These are phyloP conservation scores for Mongoloraphidia duomilia DNA, from an alignment of 2,888 invertebrate species.

Conservation along the genomic window DNA sequence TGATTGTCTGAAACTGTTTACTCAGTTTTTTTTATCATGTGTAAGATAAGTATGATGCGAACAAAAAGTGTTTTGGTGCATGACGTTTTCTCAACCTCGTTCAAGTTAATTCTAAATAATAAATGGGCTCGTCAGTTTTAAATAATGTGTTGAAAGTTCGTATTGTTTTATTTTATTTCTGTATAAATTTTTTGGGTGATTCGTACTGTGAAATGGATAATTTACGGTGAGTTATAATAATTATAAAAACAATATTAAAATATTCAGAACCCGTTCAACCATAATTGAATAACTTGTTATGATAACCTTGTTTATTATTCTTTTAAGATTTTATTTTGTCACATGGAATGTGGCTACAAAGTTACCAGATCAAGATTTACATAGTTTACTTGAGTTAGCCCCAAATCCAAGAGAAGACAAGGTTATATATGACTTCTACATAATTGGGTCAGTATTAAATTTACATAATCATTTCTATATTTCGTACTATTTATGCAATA, in stretches of 20 bases:
- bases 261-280: too few relatives aligned
- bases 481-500: background rate
- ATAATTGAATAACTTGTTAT: too few relatives aligned
- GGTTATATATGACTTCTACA: conserved; percentile 66
- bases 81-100: too few relatives aligned
- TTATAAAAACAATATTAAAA: background rate
- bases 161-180: too few relatives aligned
- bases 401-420: conserved; percentile 44
- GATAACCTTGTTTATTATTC: background rate
- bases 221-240: conserved; percentile 15
- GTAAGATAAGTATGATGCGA: too few relatives aligned
- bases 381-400: conserved; percentile 52
- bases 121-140: too few relatives aligned
- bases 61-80: too few relatives aligned
- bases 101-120: too few relatives aligned
- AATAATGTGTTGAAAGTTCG: too few relatives aligned
- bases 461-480: background rate
- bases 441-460: conserved; percentile 49
- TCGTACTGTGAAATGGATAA: conserved; percentile 16
- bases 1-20: too few relatives aligned
- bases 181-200: too few relatives aligned
- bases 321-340: conserved; percentile 58
- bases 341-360: conserved; percentile 87
- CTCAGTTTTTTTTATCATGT: too few relatives aligned
- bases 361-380: conserved; percentile 55